Evolutionary conservation across 2,888 invertebrate genomes (phyloP).

Genomic region (Cerceris ruficornis): DNA sequence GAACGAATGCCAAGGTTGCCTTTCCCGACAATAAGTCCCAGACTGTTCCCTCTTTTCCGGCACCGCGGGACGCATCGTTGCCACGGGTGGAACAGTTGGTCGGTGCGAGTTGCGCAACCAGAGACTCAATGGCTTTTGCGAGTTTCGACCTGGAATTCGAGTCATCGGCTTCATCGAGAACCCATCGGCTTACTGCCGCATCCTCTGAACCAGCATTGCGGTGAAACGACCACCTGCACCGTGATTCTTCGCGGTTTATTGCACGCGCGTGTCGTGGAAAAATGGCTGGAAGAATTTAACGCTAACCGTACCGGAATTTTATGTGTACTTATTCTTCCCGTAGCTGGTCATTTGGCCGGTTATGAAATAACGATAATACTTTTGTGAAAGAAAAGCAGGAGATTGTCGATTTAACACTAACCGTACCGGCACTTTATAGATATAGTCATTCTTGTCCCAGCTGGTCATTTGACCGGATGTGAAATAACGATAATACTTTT

Average conservation of each 20-base stretch:
- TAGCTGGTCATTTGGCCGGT: no score
- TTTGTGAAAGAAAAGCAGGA: no score
- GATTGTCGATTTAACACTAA: no score
- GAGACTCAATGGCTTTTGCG: slow-evolving; percentile 4
- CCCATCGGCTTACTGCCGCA: slow-evolving; percentile 17
- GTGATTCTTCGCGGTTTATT: neutral
- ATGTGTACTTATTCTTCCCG: no score
- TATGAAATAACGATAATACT: no score
- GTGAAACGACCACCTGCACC: slow-evolving; percentile 43
- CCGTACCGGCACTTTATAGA: no score
- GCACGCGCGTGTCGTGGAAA: slow-evolving; percentile 29
- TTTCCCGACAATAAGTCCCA: slow-evolving; percentile 33
- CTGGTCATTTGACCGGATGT: no score
- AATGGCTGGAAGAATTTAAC: neutral
- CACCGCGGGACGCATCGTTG: slow-evolving; percentile 1
- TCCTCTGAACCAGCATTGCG: slow-evolving; percentile 13
- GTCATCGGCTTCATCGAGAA: slow-evolving; percentile 9
- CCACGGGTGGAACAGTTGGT: slow-evolving; percentile 27
- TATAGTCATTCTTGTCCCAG: no score
- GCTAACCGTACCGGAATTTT: no score
- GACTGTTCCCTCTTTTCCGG: slow-evolving; percentile 6
- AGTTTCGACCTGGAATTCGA: slow-evolving; percentile 38
- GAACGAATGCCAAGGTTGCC: slow-evolving; percentile 19
- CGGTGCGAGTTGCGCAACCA: slow-evolving; percentile 43
- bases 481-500: no score